These are phyloP conservation scores for Byasa hedistus DNA, from an alignment of 2,888 invertebrate genomes.

Conservation along the genomic window DNA sequence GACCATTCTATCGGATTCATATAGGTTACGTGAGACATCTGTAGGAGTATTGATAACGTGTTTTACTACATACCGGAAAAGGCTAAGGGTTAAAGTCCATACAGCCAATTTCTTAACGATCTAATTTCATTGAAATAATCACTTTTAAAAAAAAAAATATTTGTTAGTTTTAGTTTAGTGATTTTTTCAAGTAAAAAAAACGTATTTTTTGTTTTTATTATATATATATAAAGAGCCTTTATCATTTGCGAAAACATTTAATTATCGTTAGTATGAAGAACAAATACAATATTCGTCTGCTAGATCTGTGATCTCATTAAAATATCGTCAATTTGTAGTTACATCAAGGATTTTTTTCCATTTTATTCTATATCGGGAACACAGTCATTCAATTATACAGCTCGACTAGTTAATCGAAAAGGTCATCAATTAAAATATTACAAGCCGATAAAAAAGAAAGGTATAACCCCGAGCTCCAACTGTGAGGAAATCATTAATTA, in stretches of 20 bases:
- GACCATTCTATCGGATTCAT: background rate
- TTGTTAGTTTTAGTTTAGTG: too few species aligned
- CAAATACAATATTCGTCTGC: background rate
- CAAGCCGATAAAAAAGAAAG: constrained; percentile 23
- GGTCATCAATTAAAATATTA: constrained; percentile 32
- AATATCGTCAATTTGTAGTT: background rate
- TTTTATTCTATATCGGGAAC: constrained; percentile 14
- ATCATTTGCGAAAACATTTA: too few species aligned
- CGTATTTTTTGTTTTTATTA: too few species aligned
- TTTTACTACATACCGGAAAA: background rate
- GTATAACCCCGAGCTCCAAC: constrained; percentile 53
- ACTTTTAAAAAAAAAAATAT: too few species aligned
- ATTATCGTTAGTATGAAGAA: background rate
- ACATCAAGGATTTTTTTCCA: background rate
- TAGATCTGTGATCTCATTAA: background rate
- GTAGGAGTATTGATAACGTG: background rate
- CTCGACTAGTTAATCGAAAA: constrained; percentile 31
- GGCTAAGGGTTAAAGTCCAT: background rate
- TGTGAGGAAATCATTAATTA: constrained; percentile 75
- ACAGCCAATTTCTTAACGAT: too few species aligned
- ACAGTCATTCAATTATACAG: constrained; percentile 28
- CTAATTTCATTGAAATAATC: too few species aligned
- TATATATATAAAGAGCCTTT: too few species aligned
- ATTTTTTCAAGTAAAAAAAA: too few species aligned
- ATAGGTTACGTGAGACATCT: background rate